Evolutionary conservation across 2,113 vertebrate species (phyloP), one percentile per base, ranked within the genome.

Genomic region (Parus major): DNA sequence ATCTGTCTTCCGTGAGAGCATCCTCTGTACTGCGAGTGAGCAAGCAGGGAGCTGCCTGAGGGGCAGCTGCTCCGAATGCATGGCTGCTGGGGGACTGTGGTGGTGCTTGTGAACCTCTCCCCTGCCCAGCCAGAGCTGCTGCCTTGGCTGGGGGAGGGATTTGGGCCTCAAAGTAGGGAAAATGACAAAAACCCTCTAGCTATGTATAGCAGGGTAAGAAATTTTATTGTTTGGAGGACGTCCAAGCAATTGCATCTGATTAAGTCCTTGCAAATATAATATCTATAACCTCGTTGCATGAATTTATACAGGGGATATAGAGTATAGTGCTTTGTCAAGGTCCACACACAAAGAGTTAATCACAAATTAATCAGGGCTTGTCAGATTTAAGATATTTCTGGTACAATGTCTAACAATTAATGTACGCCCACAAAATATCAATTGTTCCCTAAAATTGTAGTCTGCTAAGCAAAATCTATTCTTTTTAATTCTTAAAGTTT

Each of bases 201-300:
- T 94, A 70, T 94, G 41, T 65, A 17, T 7, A 83, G 69, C 63
- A 80, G 76, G 19, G 50, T 60, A 41, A 70, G 64, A n/a, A 64
- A 79, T 60, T 24, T 86, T 83, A 90, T 82, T 88, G 71, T 60
- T 69, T 92, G 94, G 82, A 90, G 77, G 82, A 49, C 44, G 46
- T 94, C 76, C 85, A 93, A 46, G 88, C 76, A 56, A 61, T 61
- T 73, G 64, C 46, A 55, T 64, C 72, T 84, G 59, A 86, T 93
- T 61, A 73, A 95, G 81, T 87, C 88, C 93, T 96, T 93, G 71
- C 82, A 93, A 92, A 78, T 57, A 72, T 61, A 65, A 25, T 68
- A 50, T 64, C 68, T 12, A 3, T 78, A 91, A 80, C 52, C 55
- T 90, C 36, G 31, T 61, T 94, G 52, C n/a, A 3, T 70, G 80